Evolutionary conservation across 2,888 invertebrate species (phyloP).

Genomic region (Leptopilina syphax): DNA sequence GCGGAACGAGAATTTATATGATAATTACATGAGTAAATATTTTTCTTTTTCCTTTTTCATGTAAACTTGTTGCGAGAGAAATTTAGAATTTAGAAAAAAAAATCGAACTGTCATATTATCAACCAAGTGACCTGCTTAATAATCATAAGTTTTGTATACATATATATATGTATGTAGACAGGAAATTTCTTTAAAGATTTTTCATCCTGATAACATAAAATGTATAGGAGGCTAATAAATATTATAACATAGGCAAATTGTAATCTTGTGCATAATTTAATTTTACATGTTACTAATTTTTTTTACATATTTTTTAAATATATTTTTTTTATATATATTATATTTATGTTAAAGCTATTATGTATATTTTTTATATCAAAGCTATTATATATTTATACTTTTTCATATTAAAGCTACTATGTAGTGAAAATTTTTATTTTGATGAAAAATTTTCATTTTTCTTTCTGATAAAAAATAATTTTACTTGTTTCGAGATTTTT

Average conservation of each 20-base stretch:
- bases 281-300: background rate
- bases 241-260: background rate
- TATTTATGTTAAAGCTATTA: background rate
- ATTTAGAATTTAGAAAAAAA: constrained; percentile 1
- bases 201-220: constrained; percentile 1
- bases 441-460: too few species aligned
- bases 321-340: background rate
- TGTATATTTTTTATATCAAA: too few species aligned
- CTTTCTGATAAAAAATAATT: too few species aligned
- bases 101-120: background rate
- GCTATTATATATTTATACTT: too few species aligned
- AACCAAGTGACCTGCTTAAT: background rate
- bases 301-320: background rate
- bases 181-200: constrained; percentile 17
- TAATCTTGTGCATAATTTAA: background rate
- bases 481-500: too few species aligned
- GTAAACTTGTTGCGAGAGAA: background rate
- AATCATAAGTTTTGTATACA: background rate
- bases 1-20: background rate
- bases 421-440: too few species aligned
- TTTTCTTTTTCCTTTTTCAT: constrained; percentile 3
- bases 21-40: constrained; percentile 13
- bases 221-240: background rate
- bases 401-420: too few species aligned
- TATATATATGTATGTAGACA: background rate